Base-by-base conservation (phyloP, 2,888 invertebrate genomes). In the Teinopalpus imperialis region DNA sequence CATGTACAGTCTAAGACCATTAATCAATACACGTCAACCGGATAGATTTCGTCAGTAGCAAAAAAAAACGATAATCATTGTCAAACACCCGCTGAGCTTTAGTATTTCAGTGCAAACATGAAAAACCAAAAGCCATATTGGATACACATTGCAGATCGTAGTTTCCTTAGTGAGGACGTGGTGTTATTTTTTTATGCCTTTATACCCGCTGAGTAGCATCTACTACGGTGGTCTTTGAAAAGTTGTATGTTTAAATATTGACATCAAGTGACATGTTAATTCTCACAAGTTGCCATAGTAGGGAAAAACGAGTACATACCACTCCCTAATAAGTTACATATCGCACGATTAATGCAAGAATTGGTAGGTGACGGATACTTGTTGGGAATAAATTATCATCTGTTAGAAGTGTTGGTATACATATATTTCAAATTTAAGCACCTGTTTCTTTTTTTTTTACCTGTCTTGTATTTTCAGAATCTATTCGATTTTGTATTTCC, bases 11-110 rank as follows among this genome's bases (percentile, higher is more conserved):
- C 67, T 69, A 59, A 65, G 63, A 66, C 63, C 69, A 72, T 65
- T 70, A 70, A 85, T 86, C 79, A 81, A 86, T 83, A 72, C 58
- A 65, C 66, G 74, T 79, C 79, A 72, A 58, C 58, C 55, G 57
- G 53, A 56, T 59, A 56, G 57, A 59, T 63, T 65, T 61, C 61
- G 67, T 68, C 69, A 70, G 63, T 60, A 62, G 57, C 62, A 57
- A 57, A 65, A 67, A 69, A 16, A 69, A 68, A 65, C 54, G 67
- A 35, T 27, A 24, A 41, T 41, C 35, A 18, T 26, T 9, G 23
- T 30, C 23, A 36, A 74, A 74, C 71, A 73, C 60, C 58, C 55
- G 56, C 43, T 37, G 55, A 59, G 61, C 66, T 66, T 69, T 71
- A 71, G 71, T 39, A 21, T 14, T 39, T 18, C 5, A 39, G 16